phyloP scores from a whole-genome alignment of 2,113 vertebrate species.

The Sminthopsis crassicaudata region DNA sequence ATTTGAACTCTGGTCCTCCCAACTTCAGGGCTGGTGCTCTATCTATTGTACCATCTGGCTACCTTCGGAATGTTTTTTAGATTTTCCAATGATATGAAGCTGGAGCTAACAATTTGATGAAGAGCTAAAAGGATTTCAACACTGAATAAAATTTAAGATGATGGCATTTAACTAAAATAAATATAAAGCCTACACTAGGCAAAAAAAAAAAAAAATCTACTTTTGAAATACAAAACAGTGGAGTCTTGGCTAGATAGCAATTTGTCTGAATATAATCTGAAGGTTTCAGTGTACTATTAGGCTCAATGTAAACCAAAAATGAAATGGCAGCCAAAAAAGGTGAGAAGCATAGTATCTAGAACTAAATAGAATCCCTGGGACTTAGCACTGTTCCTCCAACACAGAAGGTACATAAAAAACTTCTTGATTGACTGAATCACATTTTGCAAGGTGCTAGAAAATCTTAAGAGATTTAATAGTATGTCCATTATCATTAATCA shows the following conservation, averaged over 20 bases:
- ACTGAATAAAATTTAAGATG: neutral
- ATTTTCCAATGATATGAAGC: neutral
- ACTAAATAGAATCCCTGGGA: neutral
- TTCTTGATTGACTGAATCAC: neutral
- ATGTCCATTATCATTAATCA: neutral
- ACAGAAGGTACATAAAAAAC: neutral
- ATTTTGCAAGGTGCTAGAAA: neutral
- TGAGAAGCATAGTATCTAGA: neutral
- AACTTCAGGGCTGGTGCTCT: too few relatives aligned
- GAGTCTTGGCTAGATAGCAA: neutral
- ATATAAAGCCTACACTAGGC: neutral
- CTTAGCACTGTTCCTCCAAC: neutral
- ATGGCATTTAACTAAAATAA: neutral
- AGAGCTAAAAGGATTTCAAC: neutral
- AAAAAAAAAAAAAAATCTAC: neutral
- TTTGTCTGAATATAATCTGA: neutral
- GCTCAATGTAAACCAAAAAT: neutral
- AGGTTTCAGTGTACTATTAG: neutral
- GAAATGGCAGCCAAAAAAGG: constrained; percentile 10
- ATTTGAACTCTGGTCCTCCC: too few relatives aligned
- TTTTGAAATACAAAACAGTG: neutral
- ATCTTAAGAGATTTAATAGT: neutral
- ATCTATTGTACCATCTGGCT: too few relatives aligned
- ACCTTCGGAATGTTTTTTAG: neutral
- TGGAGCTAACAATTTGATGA: neutral